Evolutionary conservation across 2,888 invertebrate species (phyloP).

Genomic region (Caenorhabditis angaria): DNA sequence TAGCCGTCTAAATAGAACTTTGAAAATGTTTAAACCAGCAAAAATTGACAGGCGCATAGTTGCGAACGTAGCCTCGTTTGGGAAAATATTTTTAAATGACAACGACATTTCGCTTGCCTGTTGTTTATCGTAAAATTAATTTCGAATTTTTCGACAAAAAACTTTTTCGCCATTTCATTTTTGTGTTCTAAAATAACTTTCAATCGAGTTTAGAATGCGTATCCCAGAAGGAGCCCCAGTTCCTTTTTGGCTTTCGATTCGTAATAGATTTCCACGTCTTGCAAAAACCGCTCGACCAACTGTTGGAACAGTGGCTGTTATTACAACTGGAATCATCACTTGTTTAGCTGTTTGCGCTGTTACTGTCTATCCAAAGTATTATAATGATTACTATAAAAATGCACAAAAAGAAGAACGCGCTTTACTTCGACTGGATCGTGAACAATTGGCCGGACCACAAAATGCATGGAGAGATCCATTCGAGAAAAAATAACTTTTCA

Average conservation of each 20-base stretch:
- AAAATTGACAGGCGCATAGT: neutral
- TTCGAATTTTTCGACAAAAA: neutral
- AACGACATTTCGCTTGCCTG: neutral
- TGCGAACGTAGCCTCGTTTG: neutral
- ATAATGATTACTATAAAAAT: slow-evolving; percentile 62
- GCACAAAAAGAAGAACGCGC: slow-evolving; percentile 63
- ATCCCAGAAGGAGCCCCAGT: slow-evolving; percentile 65
- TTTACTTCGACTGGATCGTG: slow-evolving; percentile 50
- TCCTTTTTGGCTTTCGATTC: slow-evolving; percentile 58
- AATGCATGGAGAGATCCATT: slow-evolving; percentile 66
- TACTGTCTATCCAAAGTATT: slow-evolving; percentile 58
- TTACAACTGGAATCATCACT: slow-evolving; percentile 52
- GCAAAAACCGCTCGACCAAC: slow-evolving; percentile 42
- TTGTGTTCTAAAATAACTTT: neutral
- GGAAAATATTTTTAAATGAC: neutral
- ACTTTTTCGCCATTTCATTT: neutral
- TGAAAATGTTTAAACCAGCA: no score
- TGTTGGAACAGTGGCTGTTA: slow-evolving; percentile 62
- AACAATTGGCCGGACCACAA: slow-evolving; percentile 59
- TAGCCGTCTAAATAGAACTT: no score
- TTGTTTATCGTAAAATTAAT: neutral
- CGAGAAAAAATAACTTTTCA: slow-evolving; percentile 46
- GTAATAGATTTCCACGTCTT: slow-evolving; percentile 52
- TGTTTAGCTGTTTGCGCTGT: slow-evolving; percentile 59
- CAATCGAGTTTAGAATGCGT: slow-evolving; percentile 43